Evolutionary conservation across 92 coral and sea anemone species (phyloP), one percentile per base, ranked within the genome.

Genomic region (Hydrozoanthus gracilis): DNA sequence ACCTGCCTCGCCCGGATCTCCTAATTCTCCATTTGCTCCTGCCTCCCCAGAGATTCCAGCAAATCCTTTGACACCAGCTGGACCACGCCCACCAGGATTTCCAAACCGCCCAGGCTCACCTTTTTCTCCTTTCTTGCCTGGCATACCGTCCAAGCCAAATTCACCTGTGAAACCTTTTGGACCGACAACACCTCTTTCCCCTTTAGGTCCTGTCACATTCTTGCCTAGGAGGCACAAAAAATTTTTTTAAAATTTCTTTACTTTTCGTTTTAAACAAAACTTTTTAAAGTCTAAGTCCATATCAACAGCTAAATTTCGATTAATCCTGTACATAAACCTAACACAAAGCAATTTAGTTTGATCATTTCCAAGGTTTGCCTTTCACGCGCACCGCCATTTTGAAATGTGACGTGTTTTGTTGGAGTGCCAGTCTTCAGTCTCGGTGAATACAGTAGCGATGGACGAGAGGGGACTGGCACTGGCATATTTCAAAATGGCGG

Each of bases 1-100:
- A 20, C 94, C 94, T 5, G 79, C 66, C 2, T 8, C 6, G 3
- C 94, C 92, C 3, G 72, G 83, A 4, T 52, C 11, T 11, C 98
- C 98, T 4, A 67, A 60, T 15, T 52, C 76, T 20, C 98, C 98
- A 44, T 74, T 61, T 9, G 78, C 85, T 11, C 98, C 98, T 15
- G 58, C 86, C 20, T 64, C 83, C 7, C 98, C 93, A 47, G 45
- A 13, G 2, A 69, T 71, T 5, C 93, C 93, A 46, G 17, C 3
- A 3, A 39, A 64, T 2, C 89, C 92, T 64, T 68, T 7, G 48
- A 9, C 56, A 12, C 86, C 69, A 50, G n/a, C 4, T 13, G 45
- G 5, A 12, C 72, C 76, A 15, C 54, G 44, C 14, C 2, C 5
- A 17, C 76, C 87, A 14, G 82, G 52, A n/a, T 15, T 50, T 52